These are phyloP conservation scores for Cyrtorhinus lividipennis DNA, from an alignment of 1,140 invertebrate genomes.

Conservation along the genomic window DNA sequence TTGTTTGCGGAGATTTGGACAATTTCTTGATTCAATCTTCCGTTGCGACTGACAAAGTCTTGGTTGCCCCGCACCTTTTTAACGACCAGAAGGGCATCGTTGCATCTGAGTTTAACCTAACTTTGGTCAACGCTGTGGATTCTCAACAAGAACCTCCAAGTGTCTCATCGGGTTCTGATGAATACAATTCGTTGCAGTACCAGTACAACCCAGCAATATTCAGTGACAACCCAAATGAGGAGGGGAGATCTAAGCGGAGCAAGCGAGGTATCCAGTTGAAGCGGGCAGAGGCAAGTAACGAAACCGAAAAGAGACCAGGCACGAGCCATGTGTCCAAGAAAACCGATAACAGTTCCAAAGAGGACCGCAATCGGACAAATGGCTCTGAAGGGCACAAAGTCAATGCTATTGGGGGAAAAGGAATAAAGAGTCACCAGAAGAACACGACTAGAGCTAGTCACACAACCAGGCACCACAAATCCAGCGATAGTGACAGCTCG, in stretches of 20 bases:
- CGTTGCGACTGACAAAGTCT: conserved; percentile 39
- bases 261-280: neutral
- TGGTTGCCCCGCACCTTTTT: conserved; percentile 35
- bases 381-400: neutral
- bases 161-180: conserved; percentile 23
- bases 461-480: neutral
- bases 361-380: neutral
- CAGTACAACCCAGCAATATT: conserved; percentile 21
- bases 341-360: no score
- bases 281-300: neutral
- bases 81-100: conserved; percentile 39
- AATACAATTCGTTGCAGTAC: conserved; percentile 24
- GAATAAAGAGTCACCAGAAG: neutral
- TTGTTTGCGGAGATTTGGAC: conserved; percentile 37
- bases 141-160: conserved; percentile 16
- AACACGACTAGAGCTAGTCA: no score
- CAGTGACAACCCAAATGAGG: conserved; percentile 9
- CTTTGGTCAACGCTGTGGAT: conserved; percentile 31
- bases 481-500: conserved; percentile 7
- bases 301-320: neutral
- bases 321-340: no score
- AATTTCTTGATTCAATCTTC: conserved; percentile 44
- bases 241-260: neutral
- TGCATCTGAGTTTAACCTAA: conserved; percentile 39
- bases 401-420: neutral